Conservation (phyloP, 2,888 invertebrate species). For the Alcis repandata region DNA sequence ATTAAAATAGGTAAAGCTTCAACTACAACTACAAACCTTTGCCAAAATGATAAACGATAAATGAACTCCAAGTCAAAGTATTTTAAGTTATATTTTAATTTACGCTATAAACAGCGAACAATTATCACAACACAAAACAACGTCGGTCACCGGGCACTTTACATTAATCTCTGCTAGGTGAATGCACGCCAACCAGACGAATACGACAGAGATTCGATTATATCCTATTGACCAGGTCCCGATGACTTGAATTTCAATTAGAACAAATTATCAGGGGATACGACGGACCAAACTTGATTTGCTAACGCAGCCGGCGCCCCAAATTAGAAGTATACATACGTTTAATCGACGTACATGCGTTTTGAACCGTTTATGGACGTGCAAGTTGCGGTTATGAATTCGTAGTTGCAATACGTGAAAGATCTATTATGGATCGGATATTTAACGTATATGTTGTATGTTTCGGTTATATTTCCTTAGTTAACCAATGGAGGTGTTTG, state of each 20-base stretch:
- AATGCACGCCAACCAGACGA: constrained; percentile 18
- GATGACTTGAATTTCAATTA: constrained; percentile 91
- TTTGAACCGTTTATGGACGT: constrained; percentile 22
- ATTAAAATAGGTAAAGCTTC: too few species aligned
- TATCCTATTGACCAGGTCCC: constrained; percentile 83
- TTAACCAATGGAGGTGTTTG: too few species aligned
- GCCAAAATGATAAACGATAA: too few species aligned
- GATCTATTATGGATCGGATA: background rate
- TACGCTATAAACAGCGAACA: background rate
- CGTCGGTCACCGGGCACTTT: background rate
- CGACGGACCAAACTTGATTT: constrained; percentile 81
- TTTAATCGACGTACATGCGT: constrained; percentile 16
- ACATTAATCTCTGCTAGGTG: constrained; percentile 6
- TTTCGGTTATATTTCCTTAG: too few species aligned
- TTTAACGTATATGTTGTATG: too few species aligned
- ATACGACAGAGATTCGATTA: constrained; percentile 78
- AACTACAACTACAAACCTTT: too few species aligned
- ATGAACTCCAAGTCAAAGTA: too few species aligned
- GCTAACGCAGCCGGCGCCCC: constrained; percentile 68
- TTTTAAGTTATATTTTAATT: background rate
- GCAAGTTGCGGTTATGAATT: constrained; percentile 5
- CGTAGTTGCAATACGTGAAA: background rate
- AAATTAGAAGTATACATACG: constrained; percentile 32
- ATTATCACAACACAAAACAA: background rate
- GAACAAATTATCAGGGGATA: constrained; percentile 87